Percentiles rank a stretch among this genome's conserved stretches.
Conservation (phyloP, 2,113 vertebrate species). For the Tiliqua scincoides region DNA sequence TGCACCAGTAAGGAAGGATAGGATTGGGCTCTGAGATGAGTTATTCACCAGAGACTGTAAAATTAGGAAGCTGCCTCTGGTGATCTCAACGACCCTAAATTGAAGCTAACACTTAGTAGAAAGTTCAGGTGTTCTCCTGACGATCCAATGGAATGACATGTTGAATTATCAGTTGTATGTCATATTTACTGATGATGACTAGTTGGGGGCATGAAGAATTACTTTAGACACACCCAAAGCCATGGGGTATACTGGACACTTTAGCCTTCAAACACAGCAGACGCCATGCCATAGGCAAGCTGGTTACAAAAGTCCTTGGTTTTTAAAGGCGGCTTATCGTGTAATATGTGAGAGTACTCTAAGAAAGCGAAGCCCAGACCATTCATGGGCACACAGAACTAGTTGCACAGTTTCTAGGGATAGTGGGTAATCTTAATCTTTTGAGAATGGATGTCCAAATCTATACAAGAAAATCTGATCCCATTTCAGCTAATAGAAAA, state of each 20-base stretch:
- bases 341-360: no score
- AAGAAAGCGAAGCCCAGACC: background rate
- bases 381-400: background rate
- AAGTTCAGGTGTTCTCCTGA: background rate
- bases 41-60: background rate
- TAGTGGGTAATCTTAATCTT: background rate
- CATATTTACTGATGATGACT: background rate
- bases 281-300: background rate
- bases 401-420: background rate
- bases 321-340: background rate
- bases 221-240: background rate
- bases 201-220: background rate
- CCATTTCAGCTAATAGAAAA: conserved; percentile 14
- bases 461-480: background rate
- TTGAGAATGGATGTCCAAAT: background rate
- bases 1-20: no score
- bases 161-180: background rate
- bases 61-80: background rate
- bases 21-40: no score
- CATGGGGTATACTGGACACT: background rate
- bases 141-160: no score
- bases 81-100: no score
- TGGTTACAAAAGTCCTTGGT: background rate
- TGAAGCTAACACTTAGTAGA: no score
- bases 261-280: no score